Evolutionary conservation across 1,140 invertebrate species (phyloP).

Genomic region (Cylas formicarius): DNA sequence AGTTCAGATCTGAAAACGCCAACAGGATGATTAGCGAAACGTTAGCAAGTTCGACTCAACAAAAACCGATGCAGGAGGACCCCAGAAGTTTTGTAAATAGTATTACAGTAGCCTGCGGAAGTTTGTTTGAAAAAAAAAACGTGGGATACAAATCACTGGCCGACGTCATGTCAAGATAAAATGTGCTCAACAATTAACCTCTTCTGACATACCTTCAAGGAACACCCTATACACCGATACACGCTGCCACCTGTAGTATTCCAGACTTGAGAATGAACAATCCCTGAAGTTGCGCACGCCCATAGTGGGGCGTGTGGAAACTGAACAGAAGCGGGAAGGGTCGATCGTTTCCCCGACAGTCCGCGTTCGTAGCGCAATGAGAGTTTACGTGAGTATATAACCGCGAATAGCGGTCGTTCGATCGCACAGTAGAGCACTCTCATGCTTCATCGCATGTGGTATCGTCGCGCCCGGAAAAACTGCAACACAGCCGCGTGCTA

Average conservation of each 20-base stretch:
- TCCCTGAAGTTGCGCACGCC: slow-evolving; percentile 21
- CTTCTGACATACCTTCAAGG: no score
- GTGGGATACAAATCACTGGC: no score
- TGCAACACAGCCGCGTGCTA: neutral
- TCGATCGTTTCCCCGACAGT: slow-evolving; percentile 33
- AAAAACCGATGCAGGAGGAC: no score
- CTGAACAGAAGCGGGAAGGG: slow-evolving; percentile 23
- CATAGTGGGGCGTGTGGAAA: slow-evolving; percentile 27
- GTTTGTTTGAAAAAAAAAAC: no score
- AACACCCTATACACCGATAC: no score
- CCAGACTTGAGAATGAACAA: slow-evolving; percentile 10
- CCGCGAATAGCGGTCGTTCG: slow-evolving; percentile 25
- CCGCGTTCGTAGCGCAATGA: slow-evolving; percentile 34
- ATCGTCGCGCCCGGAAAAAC: slow-evolving; percentile 1
- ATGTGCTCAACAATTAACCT: no score
- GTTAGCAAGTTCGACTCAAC: no score
- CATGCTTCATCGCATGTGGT: neutral
- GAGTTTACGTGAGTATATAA: slow-evolving; percentile 35
- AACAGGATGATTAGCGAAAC: no score
- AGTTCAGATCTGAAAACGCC: no score
- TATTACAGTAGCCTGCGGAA: no score
- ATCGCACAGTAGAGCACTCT: slow-evolving; percentile 27
- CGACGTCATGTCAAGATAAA: no score
- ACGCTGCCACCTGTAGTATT: slow-evolving; percentile 38
- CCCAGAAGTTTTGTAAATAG: no score